Conservation (phyloP, 2,797 vertebrate species). For the Semotilus atromaculatus region DNA sequence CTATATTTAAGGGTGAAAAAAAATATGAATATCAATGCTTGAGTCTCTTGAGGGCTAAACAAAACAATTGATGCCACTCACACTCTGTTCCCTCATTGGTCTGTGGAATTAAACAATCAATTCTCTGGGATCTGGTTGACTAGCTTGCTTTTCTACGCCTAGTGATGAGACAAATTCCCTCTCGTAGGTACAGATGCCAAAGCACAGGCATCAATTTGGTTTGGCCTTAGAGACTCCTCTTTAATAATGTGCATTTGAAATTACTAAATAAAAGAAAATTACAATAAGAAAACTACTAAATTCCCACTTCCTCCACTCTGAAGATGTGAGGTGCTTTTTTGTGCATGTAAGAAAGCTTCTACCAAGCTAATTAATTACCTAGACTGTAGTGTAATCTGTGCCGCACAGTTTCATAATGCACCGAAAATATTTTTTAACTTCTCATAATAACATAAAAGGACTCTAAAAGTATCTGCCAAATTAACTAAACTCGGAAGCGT, state of each 20-base stretch:
- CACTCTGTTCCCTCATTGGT: background rate
- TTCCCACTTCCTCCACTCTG: background rate
- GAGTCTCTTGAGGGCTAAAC: background rate
- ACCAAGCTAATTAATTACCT: background rate
- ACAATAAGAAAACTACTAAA: background rate
- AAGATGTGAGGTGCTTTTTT: background rate
- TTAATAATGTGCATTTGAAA: background rate
- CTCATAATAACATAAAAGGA: background rate
- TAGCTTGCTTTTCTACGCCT: background rate
- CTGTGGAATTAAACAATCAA: background rate
- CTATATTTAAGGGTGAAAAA: background rate
- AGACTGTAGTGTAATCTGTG: background rate
- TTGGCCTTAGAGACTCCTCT: background rate
- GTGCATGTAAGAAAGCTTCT: too few species aligned
- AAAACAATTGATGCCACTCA: background rate
- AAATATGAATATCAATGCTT: background rate
- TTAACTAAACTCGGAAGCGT: background rate
- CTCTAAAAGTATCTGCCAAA: background rate
- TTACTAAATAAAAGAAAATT: background rate
- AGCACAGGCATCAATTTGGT: background rate
- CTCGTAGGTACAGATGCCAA: background rate
- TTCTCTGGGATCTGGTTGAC: background rate
- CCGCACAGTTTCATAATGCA: background rate
- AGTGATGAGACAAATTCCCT: background rate
- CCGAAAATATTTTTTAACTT: background rate